Conservation (phyloP, 2,888 invertebrate species). For the Hipparchia sbordonii region DNA sequence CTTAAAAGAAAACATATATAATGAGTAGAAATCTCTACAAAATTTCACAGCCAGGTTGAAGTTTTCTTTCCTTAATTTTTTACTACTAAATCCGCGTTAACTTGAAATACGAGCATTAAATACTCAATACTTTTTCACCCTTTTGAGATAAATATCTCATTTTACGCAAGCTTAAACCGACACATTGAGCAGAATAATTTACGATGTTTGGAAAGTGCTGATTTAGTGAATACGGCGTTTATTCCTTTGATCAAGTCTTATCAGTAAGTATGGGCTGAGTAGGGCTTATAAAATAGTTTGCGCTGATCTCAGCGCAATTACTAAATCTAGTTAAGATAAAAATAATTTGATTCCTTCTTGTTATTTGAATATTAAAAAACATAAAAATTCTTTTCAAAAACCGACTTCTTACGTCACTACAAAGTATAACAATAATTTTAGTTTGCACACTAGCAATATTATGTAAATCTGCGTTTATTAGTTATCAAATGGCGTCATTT, state of each 20-base stretch:
- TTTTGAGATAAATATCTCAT: slow-evolving; percentile 3
- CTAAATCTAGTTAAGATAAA: no score
- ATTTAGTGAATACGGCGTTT: slow-evolving; percentile 1
- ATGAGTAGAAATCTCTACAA: no score
- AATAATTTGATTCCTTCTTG: no score
- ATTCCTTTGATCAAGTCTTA: slow-evolving; percentile 14
- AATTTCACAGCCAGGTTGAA: background rate
- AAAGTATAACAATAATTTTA: no score
- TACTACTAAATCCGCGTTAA: background rate
- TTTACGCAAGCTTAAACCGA: slow-evolving; percentile 11
- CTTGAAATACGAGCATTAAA: background rate
- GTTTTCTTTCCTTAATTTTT: background rate
- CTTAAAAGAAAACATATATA: no score
- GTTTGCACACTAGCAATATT: no score
- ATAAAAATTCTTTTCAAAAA: no score
- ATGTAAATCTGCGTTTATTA: no score
- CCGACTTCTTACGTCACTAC: no score
- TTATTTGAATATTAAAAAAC: no score
- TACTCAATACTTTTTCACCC: background rate
- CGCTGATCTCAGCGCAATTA: background rate
- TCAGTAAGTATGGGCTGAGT: background rate
- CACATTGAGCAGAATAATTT: slow-evolving; percentile 12
- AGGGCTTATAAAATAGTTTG: background rate
- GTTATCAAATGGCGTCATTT: no score
- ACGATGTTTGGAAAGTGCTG: slow-evolving; percentile 14